Evolutionary conservation across 1,140 invertebrate species (phyloP).

Genomic region (Phymastichus coffea): DNA sequence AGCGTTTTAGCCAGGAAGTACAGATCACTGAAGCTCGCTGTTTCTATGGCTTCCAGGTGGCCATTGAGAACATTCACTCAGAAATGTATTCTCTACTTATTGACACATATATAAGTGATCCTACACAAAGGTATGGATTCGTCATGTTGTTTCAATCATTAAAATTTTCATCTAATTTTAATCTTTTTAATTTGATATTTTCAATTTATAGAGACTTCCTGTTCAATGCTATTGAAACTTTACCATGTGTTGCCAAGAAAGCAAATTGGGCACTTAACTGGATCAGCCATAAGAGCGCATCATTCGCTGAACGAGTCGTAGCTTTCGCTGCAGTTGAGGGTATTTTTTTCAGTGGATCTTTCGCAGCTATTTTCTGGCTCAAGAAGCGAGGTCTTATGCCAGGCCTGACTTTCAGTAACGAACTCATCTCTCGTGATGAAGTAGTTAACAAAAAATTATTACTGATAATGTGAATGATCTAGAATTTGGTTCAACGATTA

Average conservation of each 20-base stretch:
- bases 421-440: conserved; percentile 98
- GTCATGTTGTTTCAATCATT: background rate
- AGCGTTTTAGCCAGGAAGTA: conserved; percentile 96
- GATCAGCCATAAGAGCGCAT: conserved; percentile 82
- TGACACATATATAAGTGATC: conserved; percentile 93
- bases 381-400: conserved; percentile 99
- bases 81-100: conserved; percentile 99
- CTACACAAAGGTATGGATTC: conserved; percentile 69
- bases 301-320: conserved; percentile 92
- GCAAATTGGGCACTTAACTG: conserved; percentile 97
- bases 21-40: conserved; percentile 96
- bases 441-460: conserved; percentile 46
- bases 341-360: conserved; percentile 97
- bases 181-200: conserved; percentile 27
- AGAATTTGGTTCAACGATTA: conserved; percentile 16
- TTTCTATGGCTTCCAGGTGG: conserved; percentile 99
- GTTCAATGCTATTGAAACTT: conserved; percentile 96
- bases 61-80: conserved; percentile 99
- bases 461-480: background rate
- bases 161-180: conserved; percentile 5
- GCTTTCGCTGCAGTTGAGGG: conserved; percentile 99
- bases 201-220: conserved; percentile 74
- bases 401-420: conserved; percentile 98
- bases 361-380: conserved; percentile 99
- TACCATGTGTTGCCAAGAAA: conserved; percentile 96